phyloP scores from a whole-genome alignment of 2,888 invertebrate genomes.

The Drosophila longiperda region DNA sequence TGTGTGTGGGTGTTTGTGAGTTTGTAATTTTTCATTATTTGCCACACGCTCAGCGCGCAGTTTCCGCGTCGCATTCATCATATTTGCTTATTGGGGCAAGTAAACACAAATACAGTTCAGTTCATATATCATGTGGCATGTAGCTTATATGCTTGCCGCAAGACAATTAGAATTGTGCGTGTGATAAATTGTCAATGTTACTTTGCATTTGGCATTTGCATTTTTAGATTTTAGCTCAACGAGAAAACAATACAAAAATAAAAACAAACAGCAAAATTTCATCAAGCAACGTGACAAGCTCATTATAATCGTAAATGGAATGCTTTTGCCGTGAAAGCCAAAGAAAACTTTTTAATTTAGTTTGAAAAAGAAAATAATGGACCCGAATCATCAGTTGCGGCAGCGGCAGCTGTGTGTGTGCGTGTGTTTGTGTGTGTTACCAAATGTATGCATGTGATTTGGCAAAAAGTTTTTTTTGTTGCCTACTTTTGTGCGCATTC shows the following conservation, averaged over 20 bases:
- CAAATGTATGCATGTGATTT: constrained; percentile 66
- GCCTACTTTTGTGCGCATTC: constrained; percentile 66
- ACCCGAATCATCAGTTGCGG: constrained; percentile 26
- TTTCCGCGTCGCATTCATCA: constrained; percentile 68
- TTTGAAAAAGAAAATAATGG: constrained; percentile 68
- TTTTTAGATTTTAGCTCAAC: constrained; percentile 6
- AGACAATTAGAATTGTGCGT: constrained; percentile 42
- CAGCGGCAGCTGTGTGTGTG: constrained; percentile 4
- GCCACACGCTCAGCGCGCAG: constrained; percentile 46
- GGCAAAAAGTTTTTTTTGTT: constrained; percentile 62
- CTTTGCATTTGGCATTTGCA: constrained; percentile 12
- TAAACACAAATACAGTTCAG: constrained; percentile 28
- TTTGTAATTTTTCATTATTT: constrained; percentile 74
- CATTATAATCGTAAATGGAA: constrained; percentile 56
- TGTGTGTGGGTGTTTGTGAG: constrained; percentile 3
- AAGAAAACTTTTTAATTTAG: constrained; percentile 75
- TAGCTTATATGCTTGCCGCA: constrained; percentile 6
- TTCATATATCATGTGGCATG: constrained; percentile 26
- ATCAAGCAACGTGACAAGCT: constrained; percentile 62
- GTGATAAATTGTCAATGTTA: constrained; percentile 34
- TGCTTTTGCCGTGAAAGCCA: background rate
- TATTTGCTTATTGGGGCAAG: constrained; percentile 50
- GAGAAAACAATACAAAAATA: background rate
- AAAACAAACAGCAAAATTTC: constrained; percentile 2
- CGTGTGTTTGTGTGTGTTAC: constrained; percentile 5